Evolutionary conservation across 1,140 invertebrate genomes (phyloP).

Genomic region (Homarus americanus): DNA sequence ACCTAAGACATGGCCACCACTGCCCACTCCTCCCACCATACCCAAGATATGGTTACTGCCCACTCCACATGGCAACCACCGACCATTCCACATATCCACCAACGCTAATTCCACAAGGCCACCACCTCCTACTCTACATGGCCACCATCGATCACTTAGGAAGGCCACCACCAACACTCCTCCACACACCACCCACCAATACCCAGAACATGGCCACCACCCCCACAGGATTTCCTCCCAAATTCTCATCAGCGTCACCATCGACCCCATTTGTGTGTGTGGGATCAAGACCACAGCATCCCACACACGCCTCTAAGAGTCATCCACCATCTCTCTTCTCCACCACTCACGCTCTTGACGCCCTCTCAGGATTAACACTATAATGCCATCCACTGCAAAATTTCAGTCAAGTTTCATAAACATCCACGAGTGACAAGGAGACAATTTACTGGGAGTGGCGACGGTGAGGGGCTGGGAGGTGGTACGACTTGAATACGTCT

Average conservation of each 20-base stretch:
- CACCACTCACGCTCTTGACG: neutral
- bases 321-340: neutral
- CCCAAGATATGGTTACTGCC: no score
- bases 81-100: no score
- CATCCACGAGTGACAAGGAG: neutral
- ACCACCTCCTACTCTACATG: no score
- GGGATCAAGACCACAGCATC: neutral
- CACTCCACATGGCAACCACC: no score
- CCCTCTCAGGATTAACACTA: neutral
- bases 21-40: no score
- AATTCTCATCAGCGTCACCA: conserved; percentile 3
- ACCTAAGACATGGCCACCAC: no score
- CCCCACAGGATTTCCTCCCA: neutral
- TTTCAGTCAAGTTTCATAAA: neutral
- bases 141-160: no score
- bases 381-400: neutral
- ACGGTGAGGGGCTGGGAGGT: neutral
- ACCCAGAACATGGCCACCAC: neutral
- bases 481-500: no score
- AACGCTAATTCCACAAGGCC: no score
- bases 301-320: neutral
- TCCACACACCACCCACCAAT: no score
- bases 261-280: neutral
- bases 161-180: no score
- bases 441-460: neutral